Evolutionary conservation across 2,888 invertebrate genomes (phyloP).

Genomic region (Hedychridium roseum): DNA sequence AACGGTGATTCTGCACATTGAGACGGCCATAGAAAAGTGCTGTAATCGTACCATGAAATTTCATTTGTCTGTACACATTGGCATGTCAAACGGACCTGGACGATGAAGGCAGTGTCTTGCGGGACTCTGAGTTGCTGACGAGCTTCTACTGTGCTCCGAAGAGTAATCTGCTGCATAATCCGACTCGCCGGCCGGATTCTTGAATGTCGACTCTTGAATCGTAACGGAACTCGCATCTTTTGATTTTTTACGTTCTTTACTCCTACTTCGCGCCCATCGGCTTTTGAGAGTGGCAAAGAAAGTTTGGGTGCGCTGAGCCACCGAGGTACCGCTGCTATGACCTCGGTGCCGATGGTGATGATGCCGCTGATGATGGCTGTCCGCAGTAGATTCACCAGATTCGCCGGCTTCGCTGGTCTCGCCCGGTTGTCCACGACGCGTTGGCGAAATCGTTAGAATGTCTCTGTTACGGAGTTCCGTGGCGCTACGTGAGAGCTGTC

Average conservation of each 20-base stretch:
- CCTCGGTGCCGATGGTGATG: slow-evolving; percentile 68
- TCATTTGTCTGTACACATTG: neutral
- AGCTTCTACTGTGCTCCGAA: slow-evolving; percentile 76
- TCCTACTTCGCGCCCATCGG: slow-evolving; percentile 79
- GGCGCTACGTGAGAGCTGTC: slow-evolving; percentile 83
- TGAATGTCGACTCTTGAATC: slow-evolving; percentile 61
- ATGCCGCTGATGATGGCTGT: slow-evolving; percentile 48
- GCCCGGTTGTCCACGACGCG: no score
- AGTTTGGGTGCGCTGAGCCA: slow-evolving; percentile 82
- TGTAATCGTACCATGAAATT: no score
- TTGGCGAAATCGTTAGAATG: slow-evolving; percentile 67
- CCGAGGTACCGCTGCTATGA: slow-evolving; percentile 77
- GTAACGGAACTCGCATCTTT: slow-evolving; percentile 66
- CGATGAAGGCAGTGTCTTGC: slow-evolving; percentile 71
- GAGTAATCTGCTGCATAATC: slow-evolving; percentile 84
- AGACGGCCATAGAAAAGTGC: neutral
- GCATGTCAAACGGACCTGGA: slow-evolving; percentile 60
- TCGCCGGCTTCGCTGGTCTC: no score
- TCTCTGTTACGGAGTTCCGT: slow-evolving; percentile 72
- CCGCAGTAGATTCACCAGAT: slow-evolving; percentile 47
- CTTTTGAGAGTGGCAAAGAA: slow-evolving; percentile 85
- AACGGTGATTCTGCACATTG: slow-evolving; percentile 65
- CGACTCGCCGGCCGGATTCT: slow-evolving; percentile 56
- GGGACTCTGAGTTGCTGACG: slow-evolving; percentile 79
- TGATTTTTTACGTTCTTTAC: slow-evolving; percentile 75